phyloP scores from a whole-genome alignment of 2,113 vertebrate genomes.

The Bos javanicus region DNA sequence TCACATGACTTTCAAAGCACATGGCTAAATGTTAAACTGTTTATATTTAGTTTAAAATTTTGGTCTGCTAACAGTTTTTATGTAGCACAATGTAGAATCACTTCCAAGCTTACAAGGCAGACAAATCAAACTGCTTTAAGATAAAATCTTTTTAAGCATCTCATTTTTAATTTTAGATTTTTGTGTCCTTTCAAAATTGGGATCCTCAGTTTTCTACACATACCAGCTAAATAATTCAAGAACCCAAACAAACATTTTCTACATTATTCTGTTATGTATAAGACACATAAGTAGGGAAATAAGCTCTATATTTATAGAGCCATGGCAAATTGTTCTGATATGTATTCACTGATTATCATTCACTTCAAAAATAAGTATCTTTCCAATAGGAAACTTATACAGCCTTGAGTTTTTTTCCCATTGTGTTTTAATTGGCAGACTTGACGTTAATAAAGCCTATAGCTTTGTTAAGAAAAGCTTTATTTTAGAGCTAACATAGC shows the following conservation, averaged over 20 bases:
- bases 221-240: neutral
- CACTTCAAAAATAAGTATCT: neutral
- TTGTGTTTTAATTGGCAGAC: neutral
- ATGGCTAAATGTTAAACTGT: neutral
- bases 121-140: neutral
- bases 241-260: neutral
- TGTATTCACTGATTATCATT: neutral
- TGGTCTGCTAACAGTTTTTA: neutral
- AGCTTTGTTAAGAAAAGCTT: neutral
- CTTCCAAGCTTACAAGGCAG: neutral
- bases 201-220: neutral
- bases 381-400: neutral
- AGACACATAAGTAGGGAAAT: neutral
- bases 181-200: neutral
- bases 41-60: neutral
- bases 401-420: neutral
- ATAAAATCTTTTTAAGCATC: neutral
- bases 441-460: neutral
- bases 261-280: neutral
- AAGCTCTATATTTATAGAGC: neutral
- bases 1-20: neutral
- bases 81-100: neutral
- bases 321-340: neutral
- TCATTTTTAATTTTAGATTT: slow-evolving; percentile 12
- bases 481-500: neutral